These are phyloP conservation scores for Agelastica alni DNA, from an alignment of 2,888 invertebrate genomes.

Conservation along the genomic window DNA sequence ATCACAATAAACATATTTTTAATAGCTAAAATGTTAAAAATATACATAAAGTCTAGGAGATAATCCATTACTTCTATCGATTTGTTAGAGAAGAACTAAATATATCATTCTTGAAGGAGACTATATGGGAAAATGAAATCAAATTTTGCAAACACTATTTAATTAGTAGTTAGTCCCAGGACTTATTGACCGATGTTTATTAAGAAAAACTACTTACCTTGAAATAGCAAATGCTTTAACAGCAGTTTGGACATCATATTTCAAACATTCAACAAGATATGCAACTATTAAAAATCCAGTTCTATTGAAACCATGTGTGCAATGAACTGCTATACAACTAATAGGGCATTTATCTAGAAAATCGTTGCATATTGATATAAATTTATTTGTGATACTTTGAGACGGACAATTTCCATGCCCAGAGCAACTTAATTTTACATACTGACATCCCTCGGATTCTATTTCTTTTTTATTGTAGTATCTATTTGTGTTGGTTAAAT, in stretches of 20 bases:
- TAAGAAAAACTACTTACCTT: slow-evolving; percentile 56
- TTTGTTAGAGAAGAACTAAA: no score
- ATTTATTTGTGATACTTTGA: slow-evolving; percentile 78
- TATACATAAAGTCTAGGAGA: no score
- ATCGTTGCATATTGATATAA: slow-evolving; percentile 77
- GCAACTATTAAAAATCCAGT: slow-evolving; percentile 94
- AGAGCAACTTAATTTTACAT: slow-evolving; percentile 85
- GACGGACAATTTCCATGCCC: slow-evolving; percentile 94
- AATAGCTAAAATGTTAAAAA: no score
- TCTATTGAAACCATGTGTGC: slow-evolving; percentile 98
- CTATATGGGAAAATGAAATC: no score
- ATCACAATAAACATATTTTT: no score
- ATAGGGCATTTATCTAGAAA: slow-evolving; percentile 81
- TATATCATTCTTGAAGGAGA: no score
- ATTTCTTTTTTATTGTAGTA: slow-evolving; percentile 85
- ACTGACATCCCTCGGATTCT: slow-evolving; percentile 75
- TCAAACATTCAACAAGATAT: slow-evolving; percentile 84
- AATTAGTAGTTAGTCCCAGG: neutral
- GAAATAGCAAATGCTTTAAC: slow-evolving; percentile 73
- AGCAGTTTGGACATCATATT: slow-evolving; percentile 84
- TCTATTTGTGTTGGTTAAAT: slow-evolving; percentile 91
- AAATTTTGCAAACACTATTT: no score
- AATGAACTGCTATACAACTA: slow-evolving; percentile 83
- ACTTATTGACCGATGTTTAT: neutral
- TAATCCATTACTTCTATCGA: no score